phyloP scores from a whole-genome alignment of 2,888 invertebrate genomes.

The Sinodicranocentrus sp. region DNA sequence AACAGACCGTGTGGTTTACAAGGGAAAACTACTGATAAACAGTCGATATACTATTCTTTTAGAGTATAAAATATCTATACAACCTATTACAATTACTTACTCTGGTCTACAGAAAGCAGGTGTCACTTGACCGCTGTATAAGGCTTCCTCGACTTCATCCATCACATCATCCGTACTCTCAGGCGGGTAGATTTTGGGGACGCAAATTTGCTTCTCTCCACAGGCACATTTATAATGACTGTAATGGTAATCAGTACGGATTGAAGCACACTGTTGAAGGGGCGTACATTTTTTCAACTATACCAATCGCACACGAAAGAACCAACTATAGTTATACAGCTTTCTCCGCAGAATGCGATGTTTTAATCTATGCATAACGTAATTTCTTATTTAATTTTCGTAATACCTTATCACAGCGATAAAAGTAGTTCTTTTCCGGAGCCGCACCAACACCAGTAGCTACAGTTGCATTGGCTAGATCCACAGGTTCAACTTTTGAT shows the following conservation, averaged over 20 bases:
- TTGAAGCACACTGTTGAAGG: slow-evolving; percentile 83
- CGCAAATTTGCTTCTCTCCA: slow-evolving; percentile 82
- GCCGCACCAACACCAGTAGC: slow-evolving; percentile 63
- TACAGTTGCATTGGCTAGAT: slow-evolving; percentile 67
- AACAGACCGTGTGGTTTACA: no score
- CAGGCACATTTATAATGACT: slow-evolving; percentile 84
- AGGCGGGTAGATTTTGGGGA: slow-evolving; percentile 78
- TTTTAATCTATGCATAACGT: no score
- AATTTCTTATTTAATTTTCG: not conserved
- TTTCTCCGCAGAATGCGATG: no score
- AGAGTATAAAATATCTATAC: no score
- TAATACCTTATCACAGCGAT: slow-evolving; percentile 79
- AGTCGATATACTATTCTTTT: no score
- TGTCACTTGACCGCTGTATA: slow-evolving; percentile 63
- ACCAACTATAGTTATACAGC: no score
- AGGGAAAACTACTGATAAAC: no score
- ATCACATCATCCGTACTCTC: slow-evolving; percentile 40
- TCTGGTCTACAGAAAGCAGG: slow-evolving; percentile 63
- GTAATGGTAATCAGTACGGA: slow-evolving; percentile 82
- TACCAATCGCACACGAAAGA: not conserved
- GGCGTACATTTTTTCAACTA: slow-evolving; percentile 81
- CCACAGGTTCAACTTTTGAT: slow-evolving; percentile 44
- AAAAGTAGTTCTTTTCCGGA: slow-evolving; percentile 78
- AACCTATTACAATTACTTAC: no score
- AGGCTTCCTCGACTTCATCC: slow-evolving; percentile 62